Evolutionary conservation across 2,888 invertebrate species (phyloP).

Genomic region (Pristionchus entomophagus): DNA sequence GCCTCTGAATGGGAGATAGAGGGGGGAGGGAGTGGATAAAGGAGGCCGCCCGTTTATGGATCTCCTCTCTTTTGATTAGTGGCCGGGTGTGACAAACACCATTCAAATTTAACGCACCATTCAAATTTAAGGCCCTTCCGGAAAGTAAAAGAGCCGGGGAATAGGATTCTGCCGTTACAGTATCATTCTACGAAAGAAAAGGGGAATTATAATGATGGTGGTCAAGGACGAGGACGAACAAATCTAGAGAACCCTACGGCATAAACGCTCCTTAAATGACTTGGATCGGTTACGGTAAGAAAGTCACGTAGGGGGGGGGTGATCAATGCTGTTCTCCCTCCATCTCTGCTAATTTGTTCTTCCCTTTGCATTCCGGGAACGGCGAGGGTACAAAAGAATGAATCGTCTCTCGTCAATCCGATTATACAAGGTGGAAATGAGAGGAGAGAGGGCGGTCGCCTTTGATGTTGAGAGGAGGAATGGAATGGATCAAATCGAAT

Average conservation of each 20-base stretch:
- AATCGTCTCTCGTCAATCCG: background rate
- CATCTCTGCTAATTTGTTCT: conserved; percentile 1
- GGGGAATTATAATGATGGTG: too few species aligned
- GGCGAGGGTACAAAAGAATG: conserved; percentile 12
- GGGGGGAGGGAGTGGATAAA: background rate
- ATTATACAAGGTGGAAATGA: conserved; percentile 38
- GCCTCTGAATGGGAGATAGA: background rate
- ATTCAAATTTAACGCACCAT: too few species aligned
- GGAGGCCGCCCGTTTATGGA: conserved; percentile 29
- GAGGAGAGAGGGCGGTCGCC: too few species aligned
- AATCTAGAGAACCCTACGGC: too few species aligned
- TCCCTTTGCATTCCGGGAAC: conserved; percentile 30
- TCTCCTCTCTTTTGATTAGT: background rate
- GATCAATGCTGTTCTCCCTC: background rate
- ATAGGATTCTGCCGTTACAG: background rate
- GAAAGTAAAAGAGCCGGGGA: background rate
- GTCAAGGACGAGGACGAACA: too few species aligned
- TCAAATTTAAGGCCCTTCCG: conserved; percentile 22
- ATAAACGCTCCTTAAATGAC: too few species aligned
- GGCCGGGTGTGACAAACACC: background rate
- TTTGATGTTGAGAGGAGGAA: conserved; percentile 19
- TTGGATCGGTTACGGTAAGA: background rate
- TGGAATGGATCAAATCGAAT: conserved; percentile 23
- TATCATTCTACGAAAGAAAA: too few species aligned
- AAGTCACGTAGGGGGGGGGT: conserved; percentile 3